A percentile compares a stretch with the other conserved stretches of the same genome.
phyloP scores from a whole-genome alignment of 2,888 invertebrate genomes.

The Ligdia adustata region DNA sequence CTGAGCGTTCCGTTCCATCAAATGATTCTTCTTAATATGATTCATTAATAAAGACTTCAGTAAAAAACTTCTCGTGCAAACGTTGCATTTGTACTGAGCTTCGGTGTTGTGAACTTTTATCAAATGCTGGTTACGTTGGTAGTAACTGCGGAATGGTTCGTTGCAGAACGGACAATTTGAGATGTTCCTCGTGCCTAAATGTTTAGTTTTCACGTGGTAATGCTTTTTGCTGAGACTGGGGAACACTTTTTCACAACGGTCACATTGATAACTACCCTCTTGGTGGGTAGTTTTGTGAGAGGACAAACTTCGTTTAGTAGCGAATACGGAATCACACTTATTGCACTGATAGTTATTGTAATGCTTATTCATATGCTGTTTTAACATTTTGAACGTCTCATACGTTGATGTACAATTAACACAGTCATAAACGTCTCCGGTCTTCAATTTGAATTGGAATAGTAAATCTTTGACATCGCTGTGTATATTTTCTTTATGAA shows the following conservation, averaged over 20 bases:
- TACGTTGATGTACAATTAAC: conserved; percentile 64
- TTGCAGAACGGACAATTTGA: conserved; percentile 71
- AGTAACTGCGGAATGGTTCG: conserved; percentile 67
- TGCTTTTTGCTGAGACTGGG: conserved; percentile 58
- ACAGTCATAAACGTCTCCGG: conserved; percentile 65
- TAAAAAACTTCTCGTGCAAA: conserved; percentile 63
- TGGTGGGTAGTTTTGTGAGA: conserved; percentile 62
- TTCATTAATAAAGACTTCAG: conserved; percentile 67
- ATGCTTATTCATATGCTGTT: conserved; percentile 75
- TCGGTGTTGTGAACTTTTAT: conserved; percentile 71
- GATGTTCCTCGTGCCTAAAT: conserved; percentile 65
- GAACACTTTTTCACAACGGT: conserved; percentile 70
- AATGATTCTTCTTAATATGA: conserved; percentile 72
- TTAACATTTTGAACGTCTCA: conserved; percentile 73
- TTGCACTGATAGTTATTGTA: conserved; percentile 64
- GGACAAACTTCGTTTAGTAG: conserved; percentile 61
- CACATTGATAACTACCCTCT: conserved; percentile 68
- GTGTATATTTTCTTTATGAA: conserved; percentile 57
- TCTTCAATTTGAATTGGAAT: conserved; percentile 66
- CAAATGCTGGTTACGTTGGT: conserved; percentile 70
- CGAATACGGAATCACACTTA: conserved; percentile 61
- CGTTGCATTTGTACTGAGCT: conserved; percentile 71
- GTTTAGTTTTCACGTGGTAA: conserved; percentile 71
- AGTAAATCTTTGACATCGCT: conserved; percentile 68
- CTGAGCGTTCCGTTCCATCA: conserved; percentile 75